Conservation (phyloP, 2,113 vertebrate genomes). For the Barnardius zonarius region DNA sequence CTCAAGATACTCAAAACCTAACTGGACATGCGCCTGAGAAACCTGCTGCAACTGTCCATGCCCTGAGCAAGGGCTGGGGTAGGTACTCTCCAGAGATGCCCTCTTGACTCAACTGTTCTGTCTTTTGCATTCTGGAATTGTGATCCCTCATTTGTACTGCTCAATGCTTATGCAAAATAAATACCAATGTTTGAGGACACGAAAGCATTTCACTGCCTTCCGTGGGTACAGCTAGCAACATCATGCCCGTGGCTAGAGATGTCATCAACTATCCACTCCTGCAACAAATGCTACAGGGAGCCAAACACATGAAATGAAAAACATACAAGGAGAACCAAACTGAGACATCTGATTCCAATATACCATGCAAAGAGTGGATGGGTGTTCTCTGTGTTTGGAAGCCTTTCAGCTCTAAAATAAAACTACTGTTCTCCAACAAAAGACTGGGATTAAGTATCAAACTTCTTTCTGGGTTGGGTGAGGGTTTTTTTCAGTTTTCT, state of each 20-base stretch:
- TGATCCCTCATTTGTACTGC: not conserved
- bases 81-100: not conserved
- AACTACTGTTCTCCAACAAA: slow-evolving; percentile 37
- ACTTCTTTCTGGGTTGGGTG: not conserved
- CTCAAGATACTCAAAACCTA: not conserved
- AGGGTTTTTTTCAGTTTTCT: not conserved
- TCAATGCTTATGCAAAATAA: not conserved
- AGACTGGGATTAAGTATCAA: slow-evolving; percentile 22
- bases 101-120: not conserved
- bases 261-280: not conserved
- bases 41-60: not conserved
- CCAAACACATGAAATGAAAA: not conserved
- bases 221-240: not conserved
- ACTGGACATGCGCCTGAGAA: not conserved
- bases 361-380: not conserved
- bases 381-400: slow-evolving; percentile 2
- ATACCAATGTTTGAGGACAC: not conserved
- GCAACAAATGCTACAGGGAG: not conserved
- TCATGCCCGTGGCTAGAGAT: not conserved
- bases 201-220: not conserved
- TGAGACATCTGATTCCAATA: slow-evolving; percentile 33
- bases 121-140: not conserved
- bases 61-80: not conserved
- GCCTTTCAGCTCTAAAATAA: slow-evolving; percentile 38
- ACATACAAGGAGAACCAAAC: not conserved